A percentile compares a stretch with the other conserved stretches of the same genome.
Conservation (phyloP, 2,113 vertebrate genomes). For the Daubentonia madagascariensis region DNA sequence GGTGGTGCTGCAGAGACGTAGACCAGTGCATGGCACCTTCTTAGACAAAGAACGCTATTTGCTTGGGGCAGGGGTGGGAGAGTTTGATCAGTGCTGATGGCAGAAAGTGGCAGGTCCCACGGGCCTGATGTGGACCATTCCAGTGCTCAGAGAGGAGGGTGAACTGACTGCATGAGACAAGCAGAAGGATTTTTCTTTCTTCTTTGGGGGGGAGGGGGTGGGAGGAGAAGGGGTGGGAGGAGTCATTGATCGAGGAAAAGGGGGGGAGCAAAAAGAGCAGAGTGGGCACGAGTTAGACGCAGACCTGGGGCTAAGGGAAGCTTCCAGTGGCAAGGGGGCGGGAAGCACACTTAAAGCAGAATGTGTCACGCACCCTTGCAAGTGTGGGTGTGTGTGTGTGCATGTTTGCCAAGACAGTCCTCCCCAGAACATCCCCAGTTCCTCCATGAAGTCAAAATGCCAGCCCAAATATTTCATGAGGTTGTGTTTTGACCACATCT, state of each 20-base stretch:
- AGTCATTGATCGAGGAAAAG: not conserved
- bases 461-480: too few relatives aligned
- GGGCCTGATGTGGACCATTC: not conserved
- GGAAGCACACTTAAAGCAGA: not conserved
- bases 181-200: not conserved
- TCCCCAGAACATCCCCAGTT: not conserved
- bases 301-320: not conserved
- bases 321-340: not conserved
- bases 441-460: not conserved
- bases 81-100: not conserved
- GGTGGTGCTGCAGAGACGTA: accelerated
- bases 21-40: accelerated
- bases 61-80: not conserved
- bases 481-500: not conserved
- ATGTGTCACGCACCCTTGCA: not conserved
- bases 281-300: not conserved
- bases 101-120: not conserved
- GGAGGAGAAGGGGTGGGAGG: too few relatives aligned
- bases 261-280: not conserved
- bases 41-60: not conserved
- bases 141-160: not conserved
- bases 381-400: too few relatives aligned
- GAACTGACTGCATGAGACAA: not conserved
- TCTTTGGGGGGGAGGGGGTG: not conserved
- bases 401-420: too few relatives aligned